A percentile compares a stretch with the other conserved stretches of the same genome.
Evolutionary conservation across 1,140 invertebrate species (phyloP).

Genomic region (Drosophila yakuba): DNA sequence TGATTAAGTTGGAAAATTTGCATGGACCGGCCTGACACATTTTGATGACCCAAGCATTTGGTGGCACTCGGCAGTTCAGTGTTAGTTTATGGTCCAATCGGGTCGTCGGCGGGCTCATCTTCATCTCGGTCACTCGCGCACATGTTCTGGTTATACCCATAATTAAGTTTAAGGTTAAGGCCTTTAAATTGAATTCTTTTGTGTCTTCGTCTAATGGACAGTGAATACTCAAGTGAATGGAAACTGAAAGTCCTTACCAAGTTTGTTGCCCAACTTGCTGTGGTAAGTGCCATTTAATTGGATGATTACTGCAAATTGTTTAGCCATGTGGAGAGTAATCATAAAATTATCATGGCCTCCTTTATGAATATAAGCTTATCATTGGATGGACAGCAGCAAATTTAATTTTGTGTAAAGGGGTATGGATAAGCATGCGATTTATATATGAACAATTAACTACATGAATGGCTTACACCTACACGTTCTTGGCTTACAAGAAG

Average conservation of each 20-base stretch:
- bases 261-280: neutral
- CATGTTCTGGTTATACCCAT: constrained; percentile 59
- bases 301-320: constrained; percentile 13
- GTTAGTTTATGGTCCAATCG: constrained; percentile 56
- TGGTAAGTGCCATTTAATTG: neutral
- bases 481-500: too few relatives aligned
- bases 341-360: neutral
- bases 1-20: constrained; percentile 81
- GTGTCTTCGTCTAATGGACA: constrained; percentile 34
- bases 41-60: constrained; percentile 72
- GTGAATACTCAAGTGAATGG: constrained; percentile 31
- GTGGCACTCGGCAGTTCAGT: constrained; percentile 50
- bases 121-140: constrained; percentile 47
- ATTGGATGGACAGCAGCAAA: neutral
- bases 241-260: constrained; percentile 1
- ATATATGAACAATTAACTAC: too few relatives aligned
- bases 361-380: neutral
- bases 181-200: constrained; percentile 67
- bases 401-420: neutral
- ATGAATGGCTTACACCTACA: too few relatives aligned
- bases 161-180: constrained; percentile 72
- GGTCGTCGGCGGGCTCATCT: constrained; percentile 17
- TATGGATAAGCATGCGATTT: too few relatives aligned
- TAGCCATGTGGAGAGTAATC: neutral
- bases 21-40: constrained; percentile 60